Evolutionary conservation across 2,888 invertebrate species (phyloP).

Genomic region (Drosophila macrospina): DNA sequence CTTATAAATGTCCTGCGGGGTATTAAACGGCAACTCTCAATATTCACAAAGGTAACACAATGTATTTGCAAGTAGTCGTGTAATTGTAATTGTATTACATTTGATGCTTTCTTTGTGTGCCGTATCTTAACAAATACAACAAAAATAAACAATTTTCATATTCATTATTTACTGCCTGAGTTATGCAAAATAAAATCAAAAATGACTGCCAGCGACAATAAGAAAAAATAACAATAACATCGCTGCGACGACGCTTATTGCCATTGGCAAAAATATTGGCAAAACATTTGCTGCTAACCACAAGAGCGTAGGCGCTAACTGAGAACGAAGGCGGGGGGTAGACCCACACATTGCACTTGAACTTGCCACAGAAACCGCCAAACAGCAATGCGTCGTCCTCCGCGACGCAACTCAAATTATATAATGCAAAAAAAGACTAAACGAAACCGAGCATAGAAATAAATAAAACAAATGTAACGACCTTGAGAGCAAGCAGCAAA

Average conservation of each 20-base stretch:
- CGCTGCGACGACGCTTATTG: constrained; percentile 52
- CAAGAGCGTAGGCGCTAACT: constrained; percentile 12
- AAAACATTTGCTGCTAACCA: constrained; percentile 70
- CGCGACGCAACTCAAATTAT: constrained; percentile 68
- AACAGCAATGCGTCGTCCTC: constrained; percentile 45
- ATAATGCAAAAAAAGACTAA: constrained; percentile 60
- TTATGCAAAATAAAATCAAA: constrained; percentile 59
- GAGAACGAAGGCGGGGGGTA: constrained; percentile 4
- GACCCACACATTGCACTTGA: constrained; percentile 68
- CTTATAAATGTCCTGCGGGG: not conserved
- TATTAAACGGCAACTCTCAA: not conserved
- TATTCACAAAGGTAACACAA: too few species aligned
- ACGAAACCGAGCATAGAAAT: constrained; percentile 45
- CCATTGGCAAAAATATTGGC: constrained; percentile 77
- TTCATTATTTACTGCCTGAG: constrained; percentile 38
- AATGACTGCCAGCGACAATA: constrained; percentile 34
- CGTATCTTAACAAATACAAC: constrained; percentile 15
- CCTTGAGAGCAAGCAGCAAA: constrained; percentile 61
- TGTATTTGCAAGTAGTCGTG: not conserved
- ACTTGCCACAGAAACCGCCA: constrained; percentile 72
- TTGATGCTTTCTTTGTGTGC: not conserved
- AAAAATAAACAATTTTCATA: constrained; percentile 17
- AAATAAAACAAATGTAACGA: constrained; percentile 78
- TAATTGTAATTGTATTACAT: not conserved
- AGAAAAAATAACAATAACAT: constrained; percentile 28